These are phyloP conservation scores for Caerostris darwini DNA, from an alignment of 1,140 invertebrate species.

Conservation along the genomic window DNA sequence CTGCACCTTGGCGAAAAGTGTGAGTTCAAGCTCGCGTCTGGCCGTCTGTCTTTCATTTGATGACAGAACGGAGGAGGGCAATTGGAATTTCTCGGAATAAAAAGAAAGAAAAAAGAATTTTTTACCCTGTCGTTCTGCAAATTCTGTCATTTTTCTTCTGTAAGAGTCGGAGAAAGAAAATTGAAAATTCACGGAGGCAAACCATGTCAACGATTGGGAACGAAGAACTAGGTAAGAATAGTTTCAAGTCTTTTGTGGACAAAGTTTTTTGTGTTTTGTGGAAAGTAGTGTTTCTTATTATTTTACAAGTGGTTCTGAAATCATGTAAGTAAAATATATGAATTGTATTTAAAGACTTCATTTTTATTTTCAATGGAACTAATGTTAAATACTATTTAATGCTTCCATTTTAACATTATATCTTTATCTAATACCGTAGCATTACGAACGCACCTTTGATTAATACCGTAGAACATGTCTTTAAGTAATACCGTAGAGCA, in stretches of 20 bases:
- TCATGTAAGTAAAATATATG: no score
- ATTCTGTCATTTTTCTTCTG: conserved; percentile 3
- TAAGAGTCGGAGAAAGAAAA: not conserved
- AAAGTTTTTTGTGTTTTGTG: no score
- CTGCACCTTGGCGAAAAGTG: not conserved
- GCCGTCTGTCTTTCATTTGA: conserved; percentile 9
- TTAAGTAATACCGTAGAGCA: no score
- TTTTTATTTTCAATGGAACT: no score
- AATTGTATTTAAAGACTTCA: no score
- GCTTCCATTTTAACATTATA: no score
- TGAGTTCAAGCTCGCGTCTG: not conserved
- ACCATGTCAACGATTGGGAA: not conserved
- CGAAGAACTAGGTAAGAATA: not conserved
- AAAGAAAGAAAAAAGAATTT: not conserved
- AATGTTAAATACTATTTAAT: no score
- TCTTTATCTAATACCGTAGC: no score
- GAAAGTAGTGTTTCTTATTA: no score
- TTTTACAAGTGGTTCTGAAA: no score
- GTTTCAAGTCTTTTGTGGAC: not conserved
- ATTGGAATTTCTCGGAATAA: not conserved
- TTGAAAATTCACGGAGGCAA: not conserved
- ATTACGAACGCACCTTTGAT: no score
- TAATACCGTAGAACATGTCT: no score
- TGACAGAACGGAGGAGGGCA: not conserved
- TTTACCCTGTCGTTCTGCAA: not conserved